Base-by-base conservation (phyloP, 2,797 vertebrate genomes). In the Acridotheres tristis region DNA sequence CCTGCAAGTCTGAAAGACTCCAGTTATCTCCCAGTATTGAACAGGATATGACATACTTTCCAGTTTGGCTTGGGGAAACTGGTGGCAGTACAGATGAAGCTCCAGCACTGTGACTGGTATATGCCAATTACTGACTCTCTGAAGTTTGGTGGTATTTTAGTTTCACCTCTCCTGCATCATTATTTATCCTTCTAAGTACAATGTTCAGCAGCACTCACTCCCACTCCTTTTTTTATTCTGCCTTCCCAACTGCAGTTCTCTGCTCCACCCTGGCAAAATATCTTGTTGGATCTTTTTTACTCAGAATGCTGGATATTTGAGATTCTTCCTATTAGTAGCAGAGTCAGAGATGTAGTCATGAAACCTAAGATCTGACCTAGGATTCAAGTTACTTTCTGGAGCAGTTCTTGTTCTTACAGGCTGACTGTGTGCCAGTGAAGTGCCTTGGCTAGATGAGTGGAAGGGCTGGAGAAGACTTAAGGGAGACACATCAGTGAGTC, bases 261-360 rank as follows among this genome's bases (percentile, higher is more conserved):
- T 32, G 8, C 11, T 5, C 11, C 3, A 26, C 16, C 6, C 10
- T 0, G 0, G 59, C 13, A 66, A 79, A 79, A 69, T 16, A 7
- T 42, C 58, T 66, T 11, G 6, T 48, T 54, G 29, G 22, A 26
- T n/a, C 40, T 87, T 53, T 13, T 87, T 80, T 16, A 62, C 17
- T 5, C 0, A 1, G 16, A 45, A 42, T 50, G 7, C 15, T 80
- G 78, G 43, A 62, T 62, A 57, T 62, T 47, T 62, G 54, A 62
- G 40, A 13, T 11, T 77, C 18, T 42, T 53, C 67, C 50, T 72
- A 3, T n/a, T 66, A n/a, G 40, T 21, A 50, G 19, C 38, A 72
- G 34, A 87, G 58, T 34, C 48, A 57, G 63, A 66, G 42, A 42
- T 32, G 7, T 14, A 54, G 58, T 11, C 29, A n/a, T 14, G 12